phyloP scores from a whole-genome alignment of 1,140 invertebrate species.

The Cyphomyrmex costatus region DNA sequence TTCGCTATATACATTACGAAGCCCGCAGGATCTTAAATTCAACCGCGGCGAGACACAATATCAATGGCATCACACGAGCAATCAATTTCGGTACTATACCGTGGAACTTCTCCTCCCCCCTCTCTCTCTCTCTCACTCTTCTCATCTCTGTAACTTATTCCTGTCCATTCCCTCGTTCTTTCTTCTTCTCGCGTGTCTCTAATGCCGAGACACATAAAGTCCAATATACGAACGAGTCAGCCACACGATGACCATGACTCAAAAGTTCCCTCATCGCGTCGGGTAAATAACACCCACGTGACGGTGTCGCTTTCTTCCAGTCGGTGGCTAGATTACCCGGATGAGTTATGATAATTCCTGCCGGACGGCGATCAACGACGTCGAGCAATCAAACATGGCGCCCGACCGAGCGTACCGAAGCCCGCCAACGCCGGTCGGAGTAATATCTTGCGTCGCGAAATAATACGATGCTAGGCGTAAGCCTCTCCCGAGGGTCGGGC shows the following conservation, averaged over 20 bases:
- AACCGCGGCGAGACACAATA: slow-evolving; percentile 20
- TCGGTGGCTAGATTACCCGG: slow-evolving; percentile 82
- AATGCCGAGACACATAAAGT: slow-evolving; percentile 74
- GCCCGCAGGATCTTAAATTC: slow-evolving; percentile 32
- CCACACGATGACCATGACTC: slow-evolving; percentile 74
- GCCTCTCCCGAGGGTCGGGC: slow-evolving; percentile 32
- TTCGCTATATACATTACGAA: neutral
- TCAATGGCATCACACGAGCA: slow-evolving; percentile 22
- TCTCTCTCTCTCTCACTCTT: neutral
- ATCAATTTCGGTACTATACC: slow-evolving; percentile 40
- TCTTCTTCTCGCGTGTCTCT: slow-evolving; percentile 67
- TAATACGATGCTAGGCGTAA: slow-evolving; percentile 58
- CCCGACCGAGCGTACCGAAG: slow-evolving; percentile 81
- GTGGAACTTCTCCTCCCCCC: neutral
- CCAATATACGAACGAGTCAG: slow-evolving; percentile 68
- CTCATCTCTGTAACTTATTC: slow-evolving; percentile 46
- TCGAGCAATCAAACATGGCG: slow-evolving; percentile 85
- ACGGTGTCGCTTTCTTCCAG: slow-evolving; percentile 82
- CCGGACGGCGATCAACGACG: slow-evolving; percentile 84
- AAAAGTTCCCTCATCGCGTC: slow-evolving; percentile 73
- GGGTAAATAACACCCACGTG: slow-evolving; percentile 81
- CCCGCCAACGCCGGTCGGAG: slow-evolving; percentile 77
- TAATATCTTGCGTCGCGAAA: slow-evolving; percentile 79
- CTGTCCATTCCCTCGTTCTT: slow-evolving; percentile 39
- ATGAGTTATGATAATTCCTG: slow-evolving; percentile 85